These are phyloP conservation scores for Pandion haliaetus DNA, from an alignment of 2,113 vertebrate species.

Conservation along the genomic window DNA sequence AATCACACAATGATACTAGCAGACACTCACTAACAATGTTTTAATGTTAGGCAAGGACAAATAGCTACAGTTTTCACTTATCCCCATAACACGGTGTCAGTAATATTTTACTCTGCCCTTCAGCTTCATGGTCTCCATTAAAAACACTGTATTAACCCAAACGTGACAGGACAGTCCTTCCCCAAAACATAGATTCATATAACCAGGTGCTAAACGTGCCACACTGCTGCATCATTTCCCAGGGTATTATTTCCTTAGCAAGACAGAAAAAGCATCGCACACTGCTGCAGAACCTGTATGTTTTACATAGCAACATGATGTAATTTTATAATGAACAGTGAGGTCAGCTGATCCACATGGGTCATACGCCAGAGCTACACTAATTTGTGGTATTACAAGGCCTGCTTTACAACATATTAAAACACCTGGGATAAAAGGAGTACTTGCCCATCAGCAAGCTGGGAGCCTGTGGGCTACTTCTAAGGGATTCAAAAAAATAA, in stretches of 20 bases:
- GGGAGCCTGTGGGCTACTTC: not conserved
- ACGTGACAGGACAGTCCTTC: not conserved
- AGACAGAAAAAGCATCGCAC: not conserved
- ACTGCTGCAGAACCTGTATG: slow-evolving; percentile 3
- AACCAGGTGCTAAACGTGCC: not conserved
- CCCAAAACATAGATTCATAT: not conserved
- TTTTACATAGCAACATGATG: not conserved
- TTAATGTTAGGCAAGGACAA: not conserved
- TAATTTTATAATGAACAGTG: not conserved
- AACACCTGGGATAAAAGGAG: not conserved
- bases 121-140: not conserved
- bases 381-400: not conserved
- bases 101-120: not conserved
- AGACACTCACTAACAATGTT: not conserved
- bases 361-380: not conserved
- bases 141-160: not conserved
- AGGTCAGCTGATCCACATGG: not conserved
- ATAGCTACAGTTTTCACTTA: not conserved
- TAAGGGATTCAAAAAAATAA: not conserved
- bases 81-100: not conserved
- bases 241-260: not conserved
- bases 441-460: not conserved
- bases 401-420: not conserved
- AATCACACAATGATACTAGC: not conserved
- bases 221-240: not conserved